Percentiles rank a stretch among this genome's conserved stretches.
These are phyloP conservation scores for Pterostichus niger DNA, from an alignment of 2,888 invertebrate species.

Conservation along the genomic window DNA sequence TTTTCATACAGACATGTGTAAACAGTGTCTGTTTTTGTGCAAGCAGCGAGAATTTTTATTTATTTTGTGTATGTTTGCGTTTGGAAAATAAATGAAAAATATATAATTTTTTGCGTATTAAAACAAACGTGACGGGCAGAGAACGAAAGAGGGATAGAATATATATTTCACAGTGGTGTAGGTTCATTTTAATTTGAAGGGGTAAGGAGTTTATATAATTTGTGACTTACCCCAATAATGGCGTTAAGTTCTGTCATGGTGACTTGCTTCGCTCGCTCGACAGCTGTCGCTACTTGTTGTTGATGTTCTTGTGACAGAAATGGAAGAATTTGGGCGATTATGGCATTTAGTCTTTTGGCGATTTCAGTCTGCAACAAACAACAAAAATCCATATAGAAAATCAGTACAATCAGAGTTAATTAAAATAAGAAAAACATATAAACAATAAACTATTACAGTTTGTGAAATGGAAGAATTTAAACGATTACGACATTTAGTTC, in stretches of 20 bases:
- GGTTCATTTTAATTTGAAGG: not conserved
- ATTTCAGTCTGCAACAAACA: slow-evolving; percentile 93
- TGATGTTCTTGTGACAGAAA: slow-evolving; percentile 98
- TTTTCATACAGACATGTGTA: slow-evolving; percentile 63
- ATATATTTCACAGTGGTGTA: slow-evolving; percentile 14
- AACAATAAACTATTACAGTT: no score
- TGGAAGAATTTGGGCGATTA: slow-evolving; percentile 97
- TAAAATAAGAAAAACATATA: not conserved
- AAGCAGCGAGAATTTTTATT: slow-evolving; percentile 63
- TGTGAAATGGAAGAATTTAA: no score
- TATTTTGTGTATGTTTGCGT: slow-evolving; percentile 59
- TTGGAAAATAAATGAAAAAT: slow-evolving; percentile 64
- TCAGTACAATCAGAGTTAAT: not conserved
- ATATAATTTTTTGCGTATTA: slow-evolving; percentile 50
- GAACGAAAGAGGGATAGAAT: slow-evolving; percentile 6
- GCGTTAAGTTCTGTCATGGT: slow-evolving; percentile 98
- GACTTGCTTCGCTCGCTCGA: slow-evolving; percentile 98
- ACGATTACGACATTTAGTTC: no score
- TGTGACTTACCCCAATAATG: slow-evolving; percentile 95
- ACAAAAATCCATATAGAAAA: slow-evolving; percentile 57
- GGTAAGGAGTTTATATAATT: not conserved
- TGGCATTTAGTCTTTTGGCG: slow-evolving; percentile 96
- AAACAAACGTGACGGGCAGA: slow-evolving; percentile 1
- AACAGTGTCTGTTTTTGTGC: slow-evolving; percentile 58
- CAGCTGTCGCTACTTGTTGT: slow-evolving; percentile 96